Evolutionary conservation across 2,113 vertebrate species (phyloP).

Genomic region (Malaclemys terrapin): DNA sequence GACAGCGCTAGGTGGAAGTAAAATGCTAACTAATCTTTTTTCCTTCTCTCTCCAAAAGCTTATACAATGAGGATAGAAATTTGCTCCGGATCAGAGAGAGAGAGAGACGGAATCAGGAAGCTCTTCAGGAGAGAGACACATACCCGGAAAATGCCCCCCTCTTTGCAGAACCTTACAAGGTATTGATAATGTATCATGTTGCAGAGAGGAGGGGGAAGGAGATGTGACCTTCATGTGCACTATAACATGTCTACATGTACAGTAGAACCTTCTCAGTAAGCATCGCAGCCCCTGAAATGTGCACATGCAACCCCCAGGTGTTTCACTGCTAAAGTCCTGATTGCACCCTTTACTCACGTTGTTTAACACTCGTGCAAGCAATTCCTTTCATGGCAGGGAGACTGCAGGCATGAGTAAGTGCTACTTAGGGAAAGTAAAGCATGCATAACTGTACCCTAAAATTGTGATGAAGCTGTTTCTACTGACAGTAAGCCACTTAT

Average conservation of each 20-base stretch:
- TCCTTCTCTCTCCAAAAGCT: slow-evolving; percentile 75
- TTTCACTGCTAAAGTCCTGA: background rate
- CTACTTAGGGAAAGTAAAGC: background rate
- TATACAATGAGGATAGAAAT: slow-evolving; percentile 92
- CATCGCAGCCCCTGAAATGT: background rate
- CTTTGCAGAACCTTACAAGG: slow-evolving; percentile 96
- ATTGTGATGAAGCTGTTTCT: accelerated
- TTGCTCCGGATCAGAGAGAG: slow-evolving; percentile 90
- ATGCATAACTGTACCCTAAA: background rate
- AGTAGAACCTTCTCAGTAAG: background rate
- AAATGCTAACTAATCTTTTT: background rate
- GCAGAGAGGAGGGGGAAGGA: background rate
- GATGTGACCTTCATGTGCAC: background rate
- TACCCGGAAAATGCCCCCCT: slow-evolving; percentile 84
- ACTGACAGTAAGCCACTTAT: background rate
- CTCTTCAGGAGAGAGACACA: slow-evolving; percentile 83
- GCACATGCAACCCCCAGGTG: background rate
- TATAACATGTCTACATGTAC: background rate
- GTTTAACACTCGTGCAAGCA: background rate
- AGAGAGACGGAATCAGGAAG: slow-evolving; percentile 91
- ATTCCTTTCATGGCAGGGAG: background rate
- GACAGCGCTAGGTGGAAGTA: background rate
- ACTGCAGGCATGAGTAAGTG: background rate
- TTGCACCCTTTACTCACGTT: background rate
- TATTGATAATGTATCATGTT: background rate